Conservation (phyloP, 2,113 vertebrate genomes). For the Lophotis ruficrista region DNA sequence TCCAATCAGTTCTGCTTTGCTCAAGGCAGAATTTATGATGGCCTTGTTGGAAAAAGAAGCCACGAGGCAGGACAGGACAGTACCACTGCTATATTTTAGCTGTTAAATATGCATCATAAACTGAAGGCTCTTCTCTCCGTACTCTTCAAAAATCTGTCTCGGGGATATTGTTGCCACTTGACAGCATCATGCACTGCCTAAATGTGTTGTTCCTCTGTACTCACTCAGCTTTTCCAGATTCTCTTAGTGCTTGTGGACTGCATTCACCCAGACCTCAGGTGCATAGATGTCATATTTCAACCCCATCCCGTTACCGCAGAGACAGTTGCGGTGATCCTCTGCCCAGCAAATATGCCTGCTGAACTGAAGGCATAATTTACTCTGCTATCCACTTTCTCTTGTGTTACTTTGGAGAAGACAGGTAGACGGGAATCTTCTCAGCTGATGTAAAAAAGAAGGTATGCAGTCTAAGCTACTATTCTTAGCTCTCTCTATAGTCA, state of each 20-base stretch:
- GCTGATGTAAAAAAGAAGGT: neutral
- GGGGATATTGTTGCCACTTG: neutral
- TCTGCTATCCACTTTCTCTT: neutral
- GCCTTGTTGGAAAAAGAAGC: slow-evolving; percentile 12
- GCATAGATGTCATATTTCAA: neutral
- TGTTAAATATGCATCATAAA: slow-evolving; percentile 38
- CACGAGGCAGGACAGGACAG: neutral
- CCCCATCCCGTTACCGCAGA: neutral
- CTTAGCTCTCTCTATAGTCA: neutral
- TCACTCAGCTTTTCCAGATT: neutral
- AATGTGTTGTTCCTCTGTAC: neutral
- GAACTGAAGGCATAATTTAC: neutral
- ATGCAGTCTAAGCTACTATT: neutral
- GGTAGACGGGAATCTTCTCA: neutral
- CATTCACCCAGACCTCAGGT: neutral
- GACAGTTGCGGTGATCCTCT: neutral
- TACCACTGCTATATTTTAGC: slow-evolving; percentile 16
- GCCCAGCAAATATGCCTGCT: neutral
- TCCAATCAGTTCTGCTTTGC: slow-evolving; percentile 40
- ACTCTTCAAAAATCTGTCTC: neutral
- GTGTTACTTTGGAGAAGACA: neutral
- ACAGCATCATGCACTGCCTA: neutral
- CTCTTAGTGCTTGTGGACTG: neutral
- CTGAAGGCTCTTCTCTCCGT: neutral
- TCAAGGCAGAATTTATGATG: slow-evolving; percentile 60